These are phyloP conservation scores for Plemyria rubiginata DNA, from an alignment of 2,888 invertebrate genomes.

Conservation along the genomic window DNA sequence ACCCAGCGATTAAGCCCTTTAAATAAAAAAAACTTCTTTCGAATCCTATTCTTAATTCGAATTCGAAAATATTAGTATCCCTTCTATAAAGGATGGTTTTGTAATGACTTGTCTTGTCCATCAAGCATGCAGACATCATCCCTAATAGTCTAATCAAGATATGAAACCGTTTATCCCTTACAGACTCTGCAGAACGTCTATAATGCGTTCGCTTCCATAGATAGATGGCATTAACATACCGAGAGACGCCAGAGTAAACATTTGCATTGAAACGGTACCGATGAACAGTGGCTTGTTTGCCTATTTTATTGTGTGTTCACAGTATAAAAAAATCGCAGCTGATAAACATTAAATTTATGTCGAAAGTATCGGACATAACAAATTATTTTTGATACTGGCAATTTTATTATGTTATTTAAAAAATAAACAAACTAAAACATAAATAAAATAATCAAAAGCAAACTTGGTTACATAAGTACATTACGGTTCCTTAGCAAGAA, in stretches of 20 bases:
- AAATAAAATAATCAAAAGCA: too few species aligned
- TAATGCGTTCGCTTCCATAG: conserved; percentile 23
- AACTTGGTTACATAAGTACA: too few species aligned
- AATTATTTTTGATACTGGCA: too few species aligned
- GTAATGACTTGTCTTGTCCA: background rate
- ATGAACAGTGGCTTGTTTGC: background rate
- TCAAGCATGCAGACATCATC: conserved; percentile 16
- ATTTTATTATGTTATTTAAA: too few species aligned
- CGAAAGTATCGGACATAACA: too few species aligned
- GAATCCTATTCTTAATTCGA: background rate
- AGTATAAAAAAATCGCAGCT: too few species aligned
- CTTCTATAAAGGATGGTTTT: too few species aligned
- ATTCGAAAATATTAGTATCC: background rate
- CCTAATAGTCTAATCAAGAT: conserved; percentile 33
- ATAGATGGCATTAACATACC: conserved; percentile 21
- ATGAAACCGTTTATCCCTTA: conserved; percentile 31
- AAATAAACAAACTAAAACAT: too few species aligned
- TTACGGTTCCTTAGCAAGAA: background rate
- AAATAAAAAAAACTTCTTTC: too few species aligned
- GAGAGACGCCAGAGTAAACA: background rate
- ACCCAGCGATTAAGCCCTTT: too few species aligned
- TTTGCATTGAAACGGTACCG: conserved; percentile 25
- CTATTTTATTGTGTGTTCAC: background rate
- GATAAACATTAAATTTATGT: too few species aligned
- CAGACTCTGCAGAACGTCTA: conserved; percentile 15